phyloP scores from a whole-genome alignment of 2,888 invertebrate genomes.

The Scaptodrosophila latifasciaeformis region DNA sequence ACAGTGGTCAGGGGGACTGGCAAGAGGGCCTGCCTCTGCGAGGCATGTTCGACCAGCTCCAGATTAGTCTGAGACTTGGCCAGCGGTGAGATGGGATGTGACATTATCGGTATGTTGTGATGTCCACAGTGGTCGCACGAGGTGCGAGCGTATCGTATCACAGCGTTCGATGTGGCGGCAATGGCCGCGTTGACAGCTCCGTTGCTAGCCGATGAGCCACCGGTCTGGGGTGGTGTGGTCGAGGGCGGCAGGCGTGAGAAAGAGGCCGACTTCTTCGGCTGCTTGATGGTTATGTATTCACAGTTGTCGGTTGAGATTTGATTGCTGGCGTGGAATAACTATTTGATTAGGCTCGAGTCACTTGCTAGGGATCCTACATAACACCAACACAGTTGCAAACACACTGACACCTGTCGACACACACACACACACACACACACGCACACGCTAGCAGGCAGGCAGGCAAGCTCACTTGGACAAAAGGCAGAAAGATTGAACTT shows the following conservation, averaged over 20 bases:
- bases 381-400: not conserved
- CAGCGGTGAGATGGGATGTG: constrained; percentile 70
- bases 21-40: constrained; percentile 55
- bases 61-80: constrained; percentile 72
- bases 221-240: constrained; percentile 16
- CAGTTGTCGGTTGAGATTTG: constrained; percentile 46
- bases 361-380: not conserved
- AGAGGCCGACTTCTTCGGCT: constrained; percentile 61
- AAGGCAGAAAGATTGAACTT: not conserved
- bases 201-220: constrained; percentile 3
- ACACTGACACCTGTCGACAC: constrained; percentile 12
- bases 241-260: constrained; percentile 45
- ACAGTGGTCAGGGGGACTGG: constrained; percentile 38
- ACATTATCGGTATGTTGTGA: constrained; percentile 71
- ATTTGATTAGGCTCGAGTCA: not conserved
- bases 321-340: constrained; percentile 32
- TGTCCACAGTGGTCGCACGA: constrained; percentile 71
- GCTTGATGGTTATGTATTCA: constrained; percentile 52
- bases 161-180: constrained; percentile 35
- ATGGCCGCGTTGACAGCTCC: constrained; percentile 8
- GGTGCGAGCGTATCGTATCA: constrained; percentile 59
- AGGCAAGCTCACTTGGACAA: too few relatives aligned
- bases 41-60: constrained; percentile 60
- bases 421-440: constrained; percentile 7
- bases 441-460: not conserved